Evolutionary conservation across 2,113 vertebrate genomes (phyloP), one percentile per base, ranked within the genome.

Genomic region (Patagioenas fasciata): DNA sequence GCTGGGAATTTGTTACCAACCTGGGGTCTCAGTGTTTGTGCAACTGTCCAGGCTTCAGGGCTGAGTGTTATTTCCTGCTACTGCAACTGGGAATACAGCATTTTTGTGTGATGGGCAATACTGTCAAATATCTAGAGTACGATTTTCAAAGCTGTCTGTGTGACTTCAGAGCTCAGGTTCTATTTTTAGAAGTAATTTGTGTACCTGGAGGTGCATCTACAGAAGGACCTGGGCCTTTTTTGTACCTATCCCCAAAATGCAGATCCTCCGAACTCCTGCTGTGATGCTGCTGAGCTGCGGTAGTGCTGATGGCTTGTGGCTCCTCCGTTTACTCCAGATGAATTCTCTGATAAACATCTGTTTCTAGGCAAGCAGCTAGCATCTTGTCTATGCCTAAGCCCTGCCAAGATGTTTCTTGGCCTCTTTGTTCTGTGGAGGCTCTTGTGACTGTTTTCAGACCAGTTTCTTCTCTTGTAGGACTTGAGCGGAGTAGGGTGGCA

Each of bases 11-110:
- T 64, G 25, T 71, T 78, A 32, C 9, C 29, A 5, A 0, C 6
- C 9, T 8, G 15, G 38, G 25, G 28, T 17, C 29, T 66, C 0
- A 0, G 47, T 57, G 48, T 36, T 80, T 24, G 17, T 50, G 42
- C 7, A 11, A 31, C 47, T 78, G 42, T 38, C n/a, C 53, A 56
- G 57, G 47, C 44, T 65, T 23, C 31, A 38, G 34, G 50, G 9
- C 38, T 24, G 26, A 32, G 9, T n/a, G 8, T 56, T 51, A 44
- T 29, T 47, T 84, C 9, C 64, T 53, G 23, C 18, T 34, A 5
- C 34, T 38, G 28, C 14, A 60, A 47, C 16, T 0, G 5, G 42
- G 53, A 74, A 31, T 34, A 21, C 38, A 79, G 2, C 5, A 9
- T n/a, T 88, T 90, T 29, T 65, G 26, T 74, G 38, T 56, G 57